Evolutionary conservation across 64 coral and sea anemone genomes (phyloP).

Genomic region (Montipora foliosa): DNA sequence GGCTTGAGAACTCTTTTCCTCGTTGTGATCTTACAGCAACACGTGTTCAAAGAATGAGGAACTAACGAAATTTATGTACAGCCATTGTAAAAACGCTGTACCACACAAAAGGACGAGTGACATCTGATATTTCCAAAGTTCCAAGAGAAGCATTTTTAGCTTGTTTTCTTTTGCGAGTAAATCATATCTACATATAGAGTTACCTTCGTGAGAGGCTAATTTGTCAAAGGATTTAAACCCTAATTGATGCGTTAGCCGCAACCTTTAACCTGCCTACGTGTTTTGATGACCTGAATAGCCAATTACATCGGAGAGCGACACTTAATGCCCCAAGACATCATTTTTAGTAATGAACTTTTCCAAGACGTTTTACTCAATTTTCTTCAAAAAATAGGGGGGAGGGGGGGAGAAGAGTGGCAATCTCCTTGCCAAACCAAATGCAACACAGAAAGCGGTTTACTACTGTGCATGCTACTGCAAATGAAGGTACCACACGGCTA

Average conservation of each 20-base stretch:
- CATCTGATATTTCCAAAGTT: conserved; percentile 27
- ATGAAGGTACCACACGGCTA: neutral
- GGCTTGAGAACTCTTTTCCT: neutral
- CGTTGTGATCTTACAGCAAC: neutral
- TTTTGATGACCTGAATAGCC: conserved; percentile 55
- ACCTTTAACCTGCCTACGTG: conserved; percentile 47
- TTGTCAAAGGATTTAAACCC: conserved; percentile 62
- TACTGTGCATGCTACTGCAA: neutral
- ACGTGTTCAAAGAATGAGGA: conserved; percentile 56
- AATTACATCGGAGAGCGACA: conserved; percentile 45
- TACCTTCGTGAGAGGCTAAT: conserved; percentile 58
- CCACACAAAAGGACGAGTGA: conserved; percentile 34
- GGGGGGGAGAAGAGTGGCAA: neutral
- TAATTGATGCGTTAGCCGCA: conserved; percentile 59
- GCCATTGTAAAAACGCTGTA: conserved; percentile 16
- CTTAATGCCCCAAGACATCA: conserved; percentile 35
- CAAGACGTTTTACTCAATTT: neutral
- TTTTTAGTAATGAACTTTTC: conserved; percentile 10
- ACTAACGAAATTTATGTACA: conserved; percentile 6
- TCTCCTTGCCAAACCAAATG: neutral
- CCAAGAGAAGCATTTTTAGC: conserved; percentile 10
- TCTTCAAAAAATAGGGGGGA: neutral
- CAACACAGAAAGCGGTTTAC: neutral
- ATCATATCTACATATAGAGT: conserved; percentile 40
- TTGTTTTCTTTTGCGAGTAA: conserved; percentile 49